Conservation (phyloP, 1,140 invertebrate species). For the Camponotus floridanus region DNA sequence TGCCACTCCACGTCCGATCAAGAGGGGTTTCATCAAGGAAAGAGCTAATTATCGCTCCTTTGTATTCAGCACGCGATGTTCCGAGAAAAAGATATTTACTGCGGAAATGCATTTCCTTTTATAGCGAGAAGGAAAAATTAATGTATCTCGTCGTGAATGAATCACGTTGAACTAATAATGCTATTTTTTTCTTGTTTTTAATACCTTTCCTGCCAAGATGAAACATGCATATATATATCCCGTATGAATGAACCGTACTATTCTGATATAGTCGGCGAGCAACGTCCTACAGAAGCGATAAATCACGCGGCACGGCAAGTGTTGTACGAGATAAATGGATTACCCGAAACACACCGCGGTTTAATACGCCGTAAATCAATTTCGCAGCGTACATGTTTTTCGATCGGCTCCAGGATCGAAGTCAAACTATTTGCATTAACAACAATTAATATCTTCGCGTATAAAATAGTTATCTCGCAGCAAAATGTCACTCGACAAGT, state of each 20-base stretch:
- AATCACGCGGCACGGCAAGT: constrained; percentile 48
- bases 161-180: constrained; percentile 12
- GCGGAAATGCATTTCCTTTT: constrained; percentile 28
- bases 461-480: constrained; percentile 19
- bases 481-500: background rate
- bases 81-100: constrained; percentile 29
- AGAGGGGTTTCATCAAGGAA: constrained; percentile 31
- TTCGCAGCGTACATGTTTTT: constrained; percentile 30
- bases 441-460: constrained; percentile 29
- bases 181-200: background rate
- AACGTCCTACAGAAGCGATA: constrained; percentile 38
- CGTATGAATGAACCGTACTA: constrained; percentile 30
- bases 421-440: constrained; percentile 51
- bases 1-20: constrained; percentile 22
- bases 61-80: constrained; percentile 34
- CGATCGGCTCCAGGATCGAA: constrained; percentile 5
- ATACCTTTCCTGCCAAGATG: background rate
- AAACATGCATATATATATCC: constrained; percentile 9
- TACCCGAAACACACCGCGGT: constrained; percentile 42
- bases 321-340: constrained; percentile 60
- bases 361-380: constrained; percentile 61
- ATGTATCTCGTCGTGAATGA: background rate
- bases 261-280: constrained; percentile 33
- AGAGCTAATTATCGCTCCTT: constrained; percentile 48
- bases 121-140: background rate